Conservation (phyloP, 2,113 vertebrate genomes). For the Tenrec ecaudatus region DNA sequence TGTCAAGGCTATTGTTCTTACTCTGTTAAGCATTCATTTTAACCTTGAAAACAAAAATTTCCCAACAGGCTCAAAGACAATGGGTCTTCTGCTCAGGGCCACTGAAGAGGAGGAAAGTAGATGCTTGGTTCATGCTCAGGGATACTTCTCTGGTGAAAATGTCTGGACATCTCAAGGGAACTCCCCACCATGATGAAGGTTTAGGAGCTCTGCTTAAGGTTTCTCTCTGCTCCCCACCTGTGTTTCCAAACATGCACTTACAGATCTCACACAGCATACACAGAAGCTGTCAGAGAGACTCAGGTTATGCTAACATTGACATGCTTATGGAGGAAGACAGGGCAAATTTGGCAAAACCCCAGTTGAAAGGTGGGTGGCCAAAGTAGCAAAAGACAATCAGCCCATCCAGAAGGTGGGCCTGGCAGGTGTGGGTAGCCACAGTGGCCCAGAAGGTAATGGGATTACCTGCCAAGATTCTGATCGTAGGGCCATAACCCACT, state of each 20-base stretch:
- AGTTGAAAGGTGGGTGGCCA: background rate
- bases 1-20: background rate
- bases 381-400: background rate
- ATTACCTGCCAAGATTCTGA: background rate
- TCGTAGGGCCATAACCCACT: background rate
- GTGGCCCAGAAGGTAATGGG: background rate
- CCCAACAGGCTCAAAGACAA: background rate
- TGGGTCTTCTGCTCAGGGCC: background rate
- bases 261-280: background rate
- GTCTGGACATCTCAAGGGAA: background rate
- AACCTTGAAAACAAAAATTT: background rate
- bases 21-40: background rate
- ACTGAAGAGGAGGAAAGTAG: background rate
- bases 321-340: background rate
- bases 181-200: background rate
- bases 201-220: background rate
- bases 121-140: background rate
- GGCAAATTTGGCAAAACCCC: background rate
- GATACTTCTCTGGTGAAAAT: background rate
- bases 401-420: background rate
- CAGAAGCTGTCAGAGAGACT: background rate
- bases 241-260: accelerated
- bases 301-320: background rate
- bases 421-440: background rate
- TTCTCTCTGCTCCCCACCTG: background rate